phyloP scores from a whole-genome alignment of 2,888 invertebrate species.

The Netelia virgata region DNA sequence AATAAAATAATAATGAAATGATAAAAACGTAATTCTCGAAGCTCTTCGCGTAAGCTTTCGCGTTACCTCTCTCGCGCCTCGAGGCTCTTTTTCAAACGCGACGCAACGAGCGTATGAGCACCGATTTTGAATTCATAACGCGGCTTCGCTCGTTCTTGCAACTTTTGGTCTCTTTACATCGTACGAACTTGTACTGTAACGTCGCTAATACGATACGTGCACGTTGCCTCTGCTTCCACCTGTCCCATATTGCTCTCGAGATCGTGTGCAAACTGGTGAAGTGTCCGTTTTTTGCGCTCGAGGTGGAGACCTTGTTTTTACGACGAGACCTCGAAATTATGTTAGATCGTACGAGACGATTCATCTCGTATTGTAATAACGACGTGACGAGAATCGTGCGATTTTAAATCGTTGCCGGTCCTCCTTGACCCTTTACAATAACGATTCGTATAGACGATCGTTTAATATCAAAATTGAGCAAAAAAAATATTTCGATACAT shows the following conservation, averaged over 20 bases:
- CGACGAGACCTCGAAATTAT: conserved; percentile 49
- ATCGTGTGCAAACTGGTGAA: conserved; percentile 6
- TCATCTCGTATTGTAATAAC: conserved; percentile 41
- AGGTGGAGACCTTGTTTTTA: background rate
- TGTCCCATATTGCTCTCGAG: conserved; percentile 26
- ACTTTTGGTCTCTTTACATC: conserved; percentile 53
- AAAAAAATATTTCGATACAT: no score
- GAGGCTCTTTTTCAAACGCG: conserved; percentile 25
- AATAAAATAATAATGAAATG: background rate
- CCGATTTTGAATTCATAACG: conserved; percentile 60
- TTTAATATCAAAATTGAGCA: no score
- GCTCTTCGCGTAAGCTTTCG: conserved; percentile 10
- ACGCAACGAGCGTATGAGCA: conserved; percentile 26
- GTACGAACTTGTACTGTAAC: conserved; percentile 35
- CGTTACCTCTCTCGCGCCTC: background rate
- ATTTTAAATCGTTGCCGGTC: conserved; percentile 15
- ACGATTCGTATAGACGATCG: no score
- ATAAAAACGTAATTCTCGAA: conserved; percentile 5
- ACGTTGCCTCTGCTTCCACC: conserved; percentile 32
- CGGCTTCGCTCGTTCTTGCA: conserved; percentile 42
- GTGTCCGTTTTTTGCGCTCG: conserved; percentile 32
- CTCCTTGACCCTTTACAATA: conserved; percentile 24
- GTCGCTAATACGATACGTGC: conserved; percentile 41
- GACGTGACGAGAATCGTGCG: conserved; percentile 52
- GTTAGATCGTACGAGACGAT: conserved; percentile 16